Conservation (phyloP, 2,888 invertebrate species). For the Timema podura region DNA sequence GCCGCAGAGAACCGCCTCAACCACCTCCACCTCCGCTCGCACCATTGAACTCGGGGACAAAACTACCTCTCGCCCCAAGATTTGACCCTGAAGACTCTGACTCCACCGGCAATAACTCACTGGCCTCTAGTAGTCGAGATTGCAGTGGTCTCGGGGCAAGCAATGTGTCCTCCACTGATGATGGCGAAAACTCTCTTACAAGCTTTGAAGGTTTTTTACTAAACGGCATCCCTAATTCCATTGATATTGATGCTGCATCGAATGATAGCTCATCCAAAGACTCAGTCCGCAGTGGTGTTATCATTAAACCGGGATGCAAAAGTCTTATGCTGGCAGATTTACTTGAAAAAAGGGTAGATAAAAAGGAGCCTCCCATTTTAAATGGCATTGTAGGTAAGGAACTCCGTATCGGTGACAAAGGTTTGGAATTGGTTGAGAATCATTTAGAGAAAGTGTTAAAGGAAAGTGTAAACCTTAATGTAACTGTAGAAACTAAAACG, state of each 20-base stretch:
- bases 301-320: constrained; percentile 51
- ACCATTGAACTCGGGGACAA: constrained; percentile 41
- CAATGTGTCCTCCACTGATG: constrained; percentile 51
- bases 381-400: constrained; percentile 57
- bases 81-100: constrained; percentile 48
- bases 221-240: constrained; percentile 53
- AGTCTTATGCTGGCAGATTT: constrained; percentile 73
- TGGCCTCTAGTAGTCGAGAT: constrained; percentile 51
- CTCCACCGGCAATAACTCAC: constrained; percentile 52
- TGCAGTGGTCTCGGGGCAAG: constrained; percentile 46
- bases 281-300: constrained; percentile 51
- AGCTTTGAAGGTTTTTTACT: constrained; percentile 60
- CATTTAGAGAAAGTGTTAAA: constrained; percentile 36
- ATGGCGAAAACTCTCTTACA: constrained; percentile 57
- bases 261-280: constrained; percentile 48
- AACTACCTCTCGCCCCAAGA: constrained; percentile 32
- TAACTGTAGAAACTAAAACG: constrained; percentile 31
- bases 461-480: constrained; percentile 32
- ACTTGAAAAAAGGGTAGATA: constrained; percentile 69
- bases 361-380: constrained; percentile 52
- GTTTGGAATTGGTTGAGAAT: constrained; percentile 57
- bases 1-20: constrained; percentile 46
- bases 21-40: constrained; percentile 50
- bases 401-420: constrained; percentile 55
- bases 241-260: constrained; percentile 49